Percentiles rank a stretch among this genome's conserved stretches.
Conservation (phyloP, 2,888 invertebrate genomes). For the Limnephilus auricula region DNA sequence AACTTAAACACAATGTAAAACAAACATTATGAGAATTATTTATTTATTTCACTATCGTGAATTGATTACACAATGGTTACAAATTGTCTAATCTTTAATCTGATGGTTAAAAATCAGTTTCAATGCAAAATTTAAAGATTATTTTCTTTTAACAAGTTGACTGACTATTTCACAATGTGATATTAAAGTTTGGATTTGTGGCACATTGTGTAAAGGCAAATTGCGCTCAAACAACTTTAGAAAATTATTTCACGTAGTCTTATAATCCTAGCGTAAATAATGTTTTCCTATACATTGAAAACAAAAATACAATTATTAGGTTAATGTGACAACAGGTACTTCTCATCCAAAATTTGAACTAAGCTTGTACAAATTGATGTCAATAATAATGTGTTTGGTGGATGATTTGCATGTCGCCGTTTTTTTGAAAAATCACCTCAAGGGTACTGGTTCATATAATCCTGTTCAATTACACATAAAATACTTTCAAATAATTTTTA, state of each 20-base stretch:
- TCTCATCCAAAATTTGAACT: background rate
- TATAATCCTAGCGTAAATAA: conserved; percentile 3
- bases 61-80: background rate
- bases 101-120: background rate
- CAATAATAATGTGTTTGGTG: background rate
- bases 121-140: background rate
- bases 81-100: background rate
- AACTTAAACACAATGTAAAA: background rate
- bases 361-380: background rate
- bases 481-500: background rate
- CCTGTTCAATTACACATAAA: background rate
- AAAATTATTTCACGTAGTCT: conserved; percentile 5
- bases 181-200: background rate
- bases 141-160: background rate
- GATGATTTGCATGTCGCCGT: no score
- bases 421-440: no score
- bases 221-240: conserved; percentile 24
- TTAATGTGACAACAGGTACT: background rate
- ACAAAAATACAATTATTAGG: conserved; percentile 14
- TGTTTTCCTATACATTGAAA: background rate
- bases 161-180: background rate
- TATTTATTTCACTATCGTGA: background rate
- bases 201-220: background rate
- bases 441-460: background rate
- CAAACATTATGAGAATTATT: background rate